Evolutionary conservation across 2,113 vertebrate species (phyloP).

Genomic region (Columbina picui): DNA sequence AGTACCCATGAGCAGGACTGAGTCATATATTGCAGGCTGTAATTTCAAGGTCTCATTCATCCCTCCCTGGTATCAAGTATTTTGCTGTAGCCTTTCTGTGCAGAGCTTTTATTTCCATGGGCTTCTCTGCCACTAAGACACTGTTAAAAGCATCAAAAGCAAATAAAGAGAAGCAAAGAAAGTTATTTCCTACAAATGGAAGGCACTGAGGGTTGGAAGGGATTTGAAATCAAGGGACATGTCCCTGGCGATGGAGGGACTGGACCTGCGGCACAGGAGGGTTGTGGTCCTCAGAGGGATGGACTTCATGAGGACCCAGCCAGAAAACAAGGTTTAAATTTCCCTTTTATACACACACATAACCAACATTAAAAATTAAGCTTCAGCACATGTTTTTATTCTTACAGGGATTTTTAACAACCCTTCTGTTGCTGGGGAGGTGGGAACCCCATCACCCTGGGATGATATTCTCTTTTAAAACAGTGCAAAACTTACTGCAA

Average conservation of each 20-base stretch:
- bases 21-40: neutral
- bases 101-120: neutral
- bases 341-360: neutral
- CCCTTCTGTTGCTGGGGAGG: too few relatives aligned
- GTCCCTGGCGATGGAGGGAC: too few relatives aligned
- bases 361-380: neutral
- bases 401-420: neutral
- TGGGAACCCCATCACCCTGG: neutral
- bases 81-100: neutral
- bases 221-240: fast-evolving
- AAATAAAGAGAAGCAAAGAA: neutral
- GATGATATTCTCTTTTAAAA: neutral
- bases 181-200: neutral
- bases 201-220: neutral
- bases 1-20: neutral
- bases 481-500: neutral
- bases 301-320: neutral
- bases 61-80: neutral
- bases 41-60: constrained; percentile 36
- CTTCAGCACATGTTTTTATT: fast-evolving
- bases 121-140: neutral
- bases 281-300: neutral
- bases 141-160: neutral
- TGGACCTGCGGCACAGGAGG: fast-evolving
- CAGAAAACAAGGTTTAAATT: neutral